Conservation (phyloP, 2,888 invertebrate species). For the Trachelus stipa region DNA sequence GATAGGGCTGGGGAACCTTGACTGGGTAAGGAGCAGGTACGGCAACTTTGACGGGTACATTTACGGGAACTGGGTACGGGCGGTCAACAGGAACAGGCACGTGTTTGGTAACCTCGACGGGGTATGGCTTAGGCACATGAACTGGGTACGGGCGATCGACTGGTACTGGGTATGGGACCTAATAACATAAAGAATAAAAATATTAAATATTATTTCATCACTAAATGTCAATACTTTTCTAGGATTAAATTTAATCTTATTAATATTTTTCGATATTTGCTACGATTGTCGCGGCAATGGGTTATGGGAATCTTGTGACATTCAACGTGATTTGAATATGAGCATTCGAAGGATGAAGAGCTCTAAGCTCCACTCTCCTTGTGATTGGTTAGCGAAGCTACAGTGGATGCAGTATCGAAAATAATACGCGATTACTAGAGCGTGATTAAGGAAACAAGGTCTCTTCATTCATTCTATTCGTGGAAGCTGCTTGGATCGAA, state of each 20-base stretch:
- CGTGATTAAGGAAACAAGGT: constrained; percentile 35
- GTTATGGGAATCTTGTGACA: constrained; percentile 9
- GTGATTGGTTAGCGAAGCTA: not conserved
- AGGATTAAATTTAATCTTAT: not conserved
- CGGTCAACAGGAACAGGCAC: constrained; percentile 58
- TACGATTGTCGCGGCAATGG: not conserved
- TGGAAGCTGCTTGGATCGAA: not conserved
- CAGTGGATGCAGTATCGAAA: not conserved
- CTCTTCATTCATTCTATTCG: constrained; percentile 7
- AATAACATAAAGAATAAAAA: constrained; percentile 13
- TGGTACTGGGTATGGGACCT: constrained; percentile 62
- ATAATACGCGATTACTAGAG: constrained; percentile 24
- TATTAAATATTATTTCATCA: not conserved
- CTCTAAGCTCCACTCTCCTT: not conserved
- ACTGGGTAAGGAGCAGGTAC: constrained; percentile 59
- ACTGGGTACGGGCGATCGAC: constrained; percentile 63
- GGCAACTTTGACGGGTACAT: constrained; percentile 53
- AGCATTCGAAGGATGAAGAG: not conserved
- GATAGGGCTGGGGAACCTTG: constrained; percentile 57
- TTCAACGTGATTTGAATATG: not conserved
- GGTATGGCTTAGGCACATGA: constrained; percentile 61
- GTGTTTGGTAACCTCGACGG: constrained; percentile 61
- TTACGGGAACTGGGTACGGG: constrained; percentile 54
- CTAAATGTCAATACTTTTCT: not conserved
- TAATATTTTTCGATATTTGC: not conserved